Conservation (phyloP, 2,888 invertebrate species). For the Xanthorhoe designata region DNA sequence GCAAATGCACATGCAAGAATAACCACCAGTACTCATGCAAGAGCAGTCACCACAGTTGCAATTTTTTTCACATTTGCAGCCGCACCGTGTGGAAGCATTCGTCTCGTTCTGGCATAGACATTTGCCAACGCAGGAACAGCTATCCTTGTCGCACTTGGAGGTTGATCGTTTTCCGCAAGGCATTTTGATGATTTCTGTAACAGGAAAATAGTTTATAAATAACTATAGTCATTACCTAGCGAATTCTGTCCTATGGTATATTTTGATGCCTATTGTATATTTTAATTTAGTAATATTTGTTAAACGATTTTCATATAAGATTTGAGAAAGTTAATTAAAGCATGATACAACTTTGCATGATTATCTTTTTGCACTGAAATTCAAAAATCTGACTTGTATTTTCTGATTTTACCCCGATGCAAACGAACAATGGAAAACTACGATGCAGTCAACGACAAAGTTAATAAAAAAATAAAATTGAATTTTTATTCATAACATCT, state of each 20-base stretch:
- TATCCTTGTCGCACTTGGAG: conserved; percentile 50
- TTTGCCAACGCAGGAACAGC: conserved; percentile 50
- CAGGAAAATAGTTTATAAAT: background rate
- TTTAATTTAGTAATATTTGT: no score
- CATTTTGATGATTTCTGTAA: conserved; percentile 50
- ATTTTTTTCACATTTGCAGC: conserved; percentile 48
- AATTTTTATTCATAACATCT: no score
- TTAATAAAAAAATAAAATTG: no score
- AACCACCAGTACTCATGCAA: conserved; percentile 54
- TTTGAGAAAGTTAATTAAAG: no score
- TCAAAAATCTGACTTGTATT: no score
- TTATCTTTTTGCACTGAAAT: no score
- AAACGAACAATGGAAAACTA: no score
- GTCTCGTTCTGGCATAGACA: conserved; percentile 48
- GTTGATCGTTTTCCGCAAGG: conserved; percentile 57
- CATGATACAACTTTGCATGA: no score
- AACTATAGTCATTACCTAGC: background rate
- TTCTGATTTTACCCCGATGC: no score
- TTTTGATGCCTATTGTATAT: no score
- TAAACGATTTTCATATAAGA: no score
- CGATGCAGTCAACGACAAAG: no score
- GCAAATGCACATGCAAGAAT: conserved; percentile 49
- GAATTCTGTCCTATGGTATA: background rate
- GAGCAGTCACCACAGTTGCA: conserved; percentile 53
- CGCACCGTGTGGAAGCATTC: conserved; percentile 46